These are phyloP conservation scores for Pogonocherus hispidulus DNA, from an alignment of 2,888 invertebrate species.

Conservation along the genomic window DNA sequence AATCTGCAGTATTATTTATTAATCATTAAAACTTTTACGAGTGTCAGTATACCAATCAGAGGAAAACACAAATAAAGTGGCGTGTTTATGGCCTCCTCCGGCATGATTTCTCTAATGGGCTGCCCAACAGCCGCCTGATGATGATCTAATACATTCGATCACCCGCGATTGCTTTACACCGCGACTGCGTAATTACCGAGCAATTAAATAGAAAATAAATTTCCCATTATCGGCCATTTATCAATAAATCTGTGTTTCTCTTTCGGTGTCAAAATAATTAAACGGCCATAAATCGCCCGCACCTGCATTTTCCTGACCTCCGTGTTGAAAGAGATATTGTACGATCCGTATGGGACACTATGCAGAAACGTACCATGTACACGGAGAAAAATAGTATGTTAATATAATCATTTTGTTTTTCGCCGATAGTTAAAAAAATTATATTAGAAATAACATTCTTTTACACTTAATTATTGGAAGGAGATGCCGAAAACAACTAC, in stretches of 20 bases:
- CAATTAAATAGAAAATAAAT: conserved; percentile 1
- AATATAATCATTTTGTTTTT: no score
- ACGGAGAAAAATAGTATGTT: no score
- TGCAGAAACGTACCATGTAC: background rate
- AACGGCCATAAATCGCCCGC: conserved; percentile 5
- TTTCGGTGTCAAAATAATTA: conserved; percentile 30
- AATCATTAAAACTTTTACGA: background rate
- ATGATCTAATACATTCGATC: conserved; percentile 4
- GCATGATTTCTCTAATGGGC: background rate
- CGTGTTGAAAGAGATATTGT: background rate
- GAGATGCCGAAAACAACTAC: no score
- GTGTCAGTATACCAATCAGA: background rate
- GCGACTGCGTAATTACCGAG: background rate
- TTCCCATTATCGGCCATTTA: conserved; percentile 10
- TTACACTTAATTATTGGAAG: no score
- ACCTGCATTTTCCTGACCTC: conserved; percentile 6
- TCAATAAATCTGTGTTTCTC: conserved; percentile 26
- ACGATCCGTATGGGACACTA: background rate
- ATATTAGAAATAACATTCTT: no score
- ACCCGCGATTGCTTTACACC: background rate
- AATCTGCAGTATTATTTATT: background rate
- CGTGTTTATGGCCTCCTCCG: background rate
- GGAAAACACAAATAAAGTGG: background rate
- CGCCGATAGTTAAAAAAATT: no score
- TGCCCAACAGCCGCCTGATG: background rate